phyloP scores from a whole-genome alignment of 1,140 invertebrate genomes.

The Riptortus pedestris region DNA sequence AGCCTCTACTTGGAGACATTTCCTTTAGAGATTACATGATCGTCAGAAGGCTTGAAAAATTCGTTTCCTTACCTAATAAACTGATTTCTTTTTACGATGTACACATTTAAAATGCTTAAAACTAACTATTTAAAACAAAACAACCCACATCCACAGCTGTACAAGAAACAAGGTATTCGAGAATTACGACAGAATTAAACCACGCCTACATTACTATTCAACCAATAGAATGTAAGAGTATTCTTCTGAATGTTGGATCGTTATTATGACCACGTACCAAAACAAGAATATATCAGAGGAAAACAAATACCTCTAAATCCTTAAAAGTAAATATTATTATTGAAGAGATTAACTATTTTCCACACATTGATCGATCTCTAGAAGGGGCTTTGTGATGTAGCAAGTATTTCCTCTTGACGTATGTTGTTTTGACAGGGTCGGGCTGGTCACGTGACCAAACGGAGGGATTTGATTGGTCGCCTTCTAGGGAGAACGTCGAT shows the following conservation, averaged over 20 bases:
- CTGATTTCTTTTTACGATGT: background rate
- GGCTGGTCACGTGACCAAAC: conserved; percentile 9
- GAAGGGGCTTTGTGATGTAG: background rate
- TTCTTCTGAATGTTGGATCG: background rate
- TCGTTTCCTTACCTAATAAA: background rate
- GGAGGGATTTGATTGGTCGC: background rate
- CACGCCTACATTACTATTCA: conserved; percentile 14
- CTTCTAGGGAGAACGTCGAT: background rate
- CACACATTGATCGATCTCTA: background rate
- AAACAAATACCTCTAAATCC: background rate
- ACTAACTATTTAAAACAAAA: background rate
- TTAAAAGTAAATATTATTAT: background rate
- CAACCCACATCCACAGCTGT: conserved; percentile 9
- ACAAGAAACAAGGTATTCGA: conserved; percentile 18
- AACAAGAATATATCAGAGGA: background rate
- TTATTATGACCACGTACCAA: background rate
- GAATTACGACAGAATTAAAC: conserved; percentile 17
- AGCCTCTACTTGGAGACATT: too few species aligned
- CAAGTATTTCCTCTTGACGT: conserved; percentile 5
- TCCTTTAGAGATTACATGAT: too few species aligned
- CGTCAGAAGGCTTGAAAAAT: too few species aligned
- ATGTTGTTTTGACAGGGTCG: conserved; percentile 14
- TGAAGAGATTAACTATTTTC: background rate
- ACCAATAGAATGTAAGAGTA: conserved; percentile 17
- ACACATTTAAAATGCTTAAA: background rate